Conservation (phyloP, 2,888 invertebrate species). For the Antitype chi region DNA sequence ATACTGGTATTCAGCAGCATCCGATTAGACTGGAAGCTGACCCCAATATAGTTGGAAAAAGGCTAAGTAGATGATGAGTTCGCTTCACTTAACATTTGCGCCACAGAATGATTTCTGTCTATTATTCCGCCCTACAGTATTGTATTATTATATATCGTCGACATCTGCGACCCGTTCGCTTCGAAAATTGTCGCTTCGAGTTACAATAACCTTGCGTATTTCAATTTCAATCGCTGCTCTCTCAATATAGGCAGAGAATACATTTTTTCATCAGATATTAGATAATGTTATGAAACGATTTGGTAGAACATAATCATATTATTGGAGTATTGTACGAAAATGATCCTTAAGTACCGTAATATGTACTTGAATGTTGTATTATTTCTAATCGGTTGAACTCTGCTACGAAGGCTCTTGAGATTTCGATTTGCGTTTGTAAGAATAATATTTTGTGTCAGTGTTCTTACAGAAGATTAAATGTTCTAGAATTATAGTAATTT, state of each 20-base stretch:
- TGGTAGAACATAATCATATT: conserved; percentile 56
- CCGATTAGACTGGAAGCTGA: no score
- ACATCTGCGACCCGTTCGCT: conserved; percentile 77
- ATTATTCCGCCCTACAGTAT: conserved; percentile 69
- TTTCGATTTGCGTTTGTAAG: conserved; percentile 20
- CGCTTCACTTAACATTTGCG: conserved; percentile 54
- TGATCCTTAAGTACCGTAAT: conserved; percentile 34
- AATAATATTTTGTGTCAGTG: conserved; percentile 13
- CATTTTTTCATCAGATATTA: conserved; percentile 68
- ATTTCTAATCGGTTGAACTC: conserved; percentile 36
- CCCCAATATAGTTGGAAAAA: no score
- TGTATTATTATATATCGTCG: conserved; percentile 77
- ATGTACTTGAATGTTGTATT: conserved; percentile 36
- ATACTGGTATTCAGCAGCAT: no score
- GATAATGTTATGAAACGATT: conserved; percentile 65
- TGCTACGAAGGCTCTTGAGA: conserved; percentile 7
- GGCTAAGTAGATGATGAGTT: neutral
- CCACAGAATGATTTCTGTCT: conserved; percentile 64
- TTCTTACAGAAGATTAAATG: neutral
- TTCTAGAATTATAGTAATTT: neutral
- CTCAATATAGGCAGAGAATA: conserved; percentile 53
- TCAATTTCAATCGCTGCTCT: conserved; percentile 66
- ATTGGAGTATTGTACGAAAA: conserved; percentile 53
- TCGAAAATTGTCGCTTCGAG: conserved; percentile 75
- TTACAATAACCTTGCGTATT: conserved; percentile 69